Percentiles rank a stretch among this genome's conserved stretches.
These are phyloP conservation scores for Apamea sordens DNA, from an alignment of 2,888 invertebrate species.

Conservation along the genomic window DNA sequence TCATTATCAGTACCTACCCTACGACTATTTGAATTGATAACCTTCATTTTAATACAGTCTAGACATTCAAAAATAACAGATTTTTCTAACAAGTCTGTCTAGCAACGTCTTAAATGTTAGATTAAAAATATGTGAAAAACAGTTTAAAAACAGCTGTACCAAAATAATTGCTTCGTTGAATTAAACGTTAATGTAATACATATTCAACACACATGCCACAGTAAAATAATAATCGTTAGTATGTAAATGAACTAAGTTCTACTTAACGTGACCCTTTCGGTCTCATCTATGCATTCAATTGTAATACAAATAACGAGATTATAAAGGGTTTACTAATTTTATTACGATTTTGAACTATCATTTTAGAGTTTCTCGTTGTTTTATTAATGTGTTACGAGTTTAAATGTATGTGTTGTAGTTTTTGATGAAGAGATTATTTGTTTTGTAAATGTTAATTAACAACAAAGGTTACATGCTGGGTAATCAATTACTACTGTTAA, in stretches of 20 bases:
- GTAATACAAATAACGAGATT: slow-evolving; percentile 51
- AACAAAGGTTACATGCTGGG: background rate
- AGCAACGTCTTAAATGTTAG: background rate
- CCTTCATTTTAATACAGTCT: background rate
- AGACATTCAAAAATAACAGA: background rate
- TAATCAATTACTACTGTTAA: background rate
- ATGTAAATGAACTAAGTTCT: slow-evolving; percentile 59
- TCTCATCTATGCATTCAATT: slow-evolving; percentile 48
- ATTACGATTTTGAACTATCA: slow-evolving; percentile 45
- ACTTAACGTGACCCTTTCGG: slow-evolving; percentile 46
- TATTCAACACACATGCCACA: slow-evolving; percentile 53
- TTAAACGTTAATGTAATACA: slow-evolving; percentile 37
- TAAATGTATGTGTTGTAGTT: slow-evolving; percentile 18
- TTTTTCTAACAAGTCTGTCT: background rate
- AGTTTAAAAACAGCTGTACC: slow-evolving; percentile 31
- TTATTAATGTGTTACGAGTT: slow-evolving; percentile 29
- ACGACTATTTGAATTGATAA: background rate
- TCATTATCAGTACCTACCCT: too few species aligned
- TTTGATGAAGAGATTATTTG: background rate
- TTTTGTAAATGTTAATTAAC: slow-evolving; percentile 4
- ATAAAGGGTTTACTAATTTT: slow-evolving; percentile 40
- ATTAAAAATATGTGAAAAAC: slow-evolving; percentile 20
- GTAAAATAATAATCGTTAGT: slow-evolving; percentile 60
- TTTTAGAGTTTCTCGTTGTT: slow-evolving; percentile 16
- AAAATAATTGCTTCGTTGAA: slow-evolving; percentile 53